These are phyloP conservation scores for Sarcophaga caerulescens DNA, from an alignment of 2,888 invertebrate species.

Conservation along the genomic window DNA sequence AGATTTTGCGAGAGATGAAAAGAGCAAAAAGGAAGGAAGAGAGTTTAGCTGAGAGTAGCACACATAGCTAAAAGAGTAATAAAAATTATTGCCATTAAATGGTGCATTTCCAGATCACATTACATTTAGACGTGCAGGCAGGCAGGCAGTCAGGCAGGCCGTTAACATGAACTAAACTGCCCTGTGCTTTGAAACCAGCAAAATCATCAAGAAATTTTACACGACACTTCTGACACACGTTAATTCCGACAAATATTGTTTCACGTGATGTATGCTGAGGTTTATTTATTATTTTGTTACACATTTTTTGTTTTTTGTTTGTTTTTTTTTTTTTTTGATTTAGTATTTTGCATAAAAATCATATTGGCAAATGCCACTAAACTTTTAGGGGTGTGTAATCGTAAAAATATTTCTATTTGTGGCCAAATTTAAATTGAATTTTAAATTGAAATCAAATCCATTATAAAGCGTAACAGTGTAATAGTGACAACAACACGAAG, in stretches of 20 bases:
- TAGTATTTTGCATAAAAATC: background rate
- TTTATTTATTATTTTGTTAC: background rate
- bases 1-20: background rate
- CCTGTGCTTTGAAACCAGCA: conserved; percentile 41
- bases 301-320: background rate
- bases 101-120: conserved; percentile 23
- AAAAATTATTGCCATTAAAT: background rate
- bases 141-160: background rate
- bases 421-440: conserved; percentile 29
- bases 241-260: background rate
- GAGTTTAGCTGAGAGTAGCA: no score
- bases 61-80: background rate
- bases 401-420: conserved; percentile 32
- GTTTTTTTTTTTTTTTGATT: no score
- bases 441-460: background rate
- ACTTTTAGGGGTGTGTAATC: conserved; percentile 61
- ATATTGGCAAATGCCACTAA: conserved; percentile 40
- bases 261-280: conserved; percentile 42
- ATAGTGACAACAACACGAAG: background rate
- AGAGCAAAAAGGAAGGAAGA: background rate
- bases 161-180: background rate
- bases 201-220: conserved; percentile 43
- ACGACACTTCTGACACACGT: conserved; percentile 43
- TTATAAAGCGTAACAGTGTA: background rate
- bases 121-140: background rate